Percentiles rank a stretch among this genome's conserved stretches.
These are phyloP conservation scores for Dynastes hyllus DNA, from an alignment of 2,888 invertebrate genomes.

Conservation along the genomic window DNA sequence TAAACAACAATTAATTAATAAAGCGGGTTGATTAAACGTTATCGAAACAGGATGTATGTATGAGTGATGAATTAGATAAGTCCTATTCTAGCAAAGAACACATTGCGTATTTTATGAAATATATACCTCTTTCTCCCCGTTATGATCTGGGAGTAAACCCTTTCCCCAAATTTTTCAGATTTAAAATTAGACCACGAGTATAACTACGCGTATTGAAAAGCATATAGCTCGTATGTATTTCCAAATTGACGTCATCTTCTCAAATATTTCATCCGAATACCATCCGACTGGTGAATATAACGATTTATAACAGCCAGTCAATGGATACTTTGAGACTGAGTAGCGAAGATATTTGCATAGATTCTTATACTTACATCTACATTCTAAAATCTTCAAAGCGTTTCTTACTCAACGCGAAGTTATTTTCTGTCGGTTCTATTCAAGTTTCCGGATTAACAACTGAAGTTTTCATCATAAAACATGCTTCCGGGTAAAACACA, in stretches of 20 bases:
- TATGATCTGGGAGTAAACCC: slow-evolving; percentile 29
- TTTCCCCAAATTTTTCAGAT: too few relatives aligned
- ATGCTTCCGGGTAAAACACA: not conserved
- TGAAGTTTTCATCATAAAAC: slow-evolving; percentile 15
- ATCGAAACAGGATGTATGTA: slow-evolving; percentile 42
- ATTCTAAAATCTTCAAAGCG: slow-evolving; percentile 6
- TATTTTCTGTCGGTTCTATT: not conserved
- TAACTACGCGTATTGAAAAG: slow-evolving; percentile 18
- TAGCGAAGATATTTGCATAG: slow-evolving; percentile 4
- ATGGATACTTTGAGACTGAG: not conserved
- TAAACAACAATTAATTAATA: slow-evolving; percentile 42
- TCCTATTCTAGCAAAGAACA: not conserved
- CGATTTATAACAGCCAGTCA: slow-evolving; percentile 1
- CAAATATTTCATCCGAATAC: slow-evolving; percentile 9
- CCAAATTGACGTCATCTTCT: slow-evolving; percentile 31
- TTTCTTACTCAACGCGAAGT: slow-evolving; percentile 31
- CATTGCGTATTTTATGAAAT: too few relatives aligned
- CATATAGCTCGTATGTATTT: not conserved
- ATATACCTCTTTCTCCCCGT: slow-evolving; percentile 12
- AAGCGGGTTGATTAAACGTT: slow-evolving; percentile 17
- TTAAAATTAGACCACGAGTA: slow-evolving; percentile 34
- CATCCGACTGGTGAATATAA: not conserved
- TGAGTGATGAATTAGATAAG: slow-evolving; percentile 42
- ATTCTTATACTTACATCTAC: not conserved
- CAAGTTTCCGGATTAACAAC: not conserved